A percentile compares a stretch with the other conserved stretches of the same genome.
Conservation (phyloP, 2,797 vertebrate species). For the Sebastes alutus region DNA sequence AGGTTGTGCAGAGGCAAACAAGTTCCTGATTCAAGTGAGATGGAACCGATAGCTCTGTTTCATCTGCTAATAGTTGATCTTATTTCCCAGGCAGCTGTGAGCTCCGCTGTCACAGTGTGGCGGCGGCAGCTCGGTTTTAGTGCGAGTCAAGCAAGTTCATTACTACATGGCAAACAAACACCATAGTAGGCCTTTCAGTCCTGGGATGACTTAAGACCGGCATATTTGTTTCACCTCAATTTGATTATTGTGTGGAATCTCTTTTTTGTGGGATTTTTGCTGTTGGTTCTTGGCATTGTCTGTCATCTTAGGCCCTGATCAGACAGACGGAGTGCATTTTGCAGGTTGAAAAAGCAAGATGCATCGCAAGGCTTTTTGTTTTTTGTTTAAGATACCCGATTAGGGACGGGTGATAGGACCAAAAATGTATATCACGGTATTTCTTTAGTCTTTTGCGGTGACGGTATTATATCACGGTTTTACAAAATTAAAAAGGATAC, state of each 20-base stretch:
- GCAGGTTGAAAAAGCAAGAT: too few relatives aligned
- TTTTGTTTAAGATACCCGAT: neutral
- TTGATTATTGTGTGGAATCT: slow-evolving; percentile 12
- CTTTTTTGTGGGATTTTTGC: slow-evolving; percentile 7
- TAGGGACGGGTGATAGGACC: too few relatives aligned
- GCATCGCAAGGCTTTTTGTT: neutral
- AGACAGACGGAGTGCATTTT: too few relatives aligned
- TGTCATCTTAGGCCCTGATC: neutral
- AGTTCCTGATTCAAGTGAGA: slow-evolving; percentile 74
- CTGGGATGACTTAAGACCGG: slow-evolving; percentile 46
- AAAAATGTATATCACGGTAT: too few relatives aligned
- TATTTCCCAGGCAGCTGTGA: slow-evolving; percentile 70
- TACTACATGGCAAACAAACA: slow-evolving; percentile 78
- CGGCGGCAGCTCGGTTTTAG: slow-evolving; percentile 56
- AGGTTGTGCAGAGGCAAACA: slow-evolving; percentile 75
- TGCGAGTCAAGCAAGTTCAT: slow-evolving; percentile 76
- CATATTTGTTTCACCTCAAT: slow-evolving; percentile 38
- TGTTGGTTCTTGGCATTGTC: neutral
- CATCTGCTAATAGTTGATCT: slow-evolving; percentile 72
- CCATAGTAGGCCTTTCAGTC: slow-evolving; percentile 41
- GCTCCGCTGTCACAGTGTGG: slow-evolving; percentile 61
- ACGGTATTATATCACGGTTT: too few relatives aligned
- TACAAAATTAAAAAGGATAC: too few relatives aligned
- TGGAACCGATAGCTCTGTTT: slow-evolving; percentile 57
- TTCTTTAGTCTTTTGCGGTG: too few relatives aligned